Percentiles rank a stretch among this genome's conserved stretches.
These are phyloP conservation scores for Enteromius thamalakanensis DNA, from an alignment of 2,797 vertebrate genomes.

Conservation along the genomic window DNA sequence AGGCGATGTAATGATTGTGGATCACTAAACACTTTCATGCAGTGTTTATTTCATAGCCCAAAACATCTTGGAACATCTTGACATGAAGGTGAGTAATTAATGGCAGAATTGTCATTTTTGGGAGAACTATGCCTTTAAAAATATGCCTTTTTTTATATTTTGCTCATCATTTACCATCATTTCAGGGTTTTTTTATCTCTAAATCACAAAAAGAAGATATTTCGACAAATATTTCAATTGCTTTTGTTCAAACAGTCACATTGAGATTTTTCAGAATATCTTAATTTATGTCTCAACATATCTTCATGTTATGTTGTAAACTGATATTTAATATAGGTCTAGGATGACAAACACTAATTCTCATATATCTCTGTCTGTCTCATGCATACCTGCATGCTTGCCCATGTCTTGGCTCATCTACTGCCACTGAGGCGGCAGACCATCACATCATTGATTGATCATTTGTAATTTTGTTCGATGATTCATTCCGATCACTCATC, in stretches of 20 bases:
- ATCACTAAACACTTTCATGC: too few relatives aligned
- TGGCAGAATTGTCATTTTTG: neutral
- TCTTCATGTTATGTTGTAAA: neutral
- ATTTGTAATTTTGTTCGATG: constrained; percentile 22
- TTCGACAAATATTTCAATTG: neutral
- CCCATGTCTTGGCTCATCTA: constrained; percentile 9
- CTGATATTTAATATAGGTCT: neutral
- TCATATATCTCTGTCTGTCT: neutral
- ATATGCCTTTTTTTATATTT: neutral
- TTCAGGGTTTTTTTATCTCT: neutral
- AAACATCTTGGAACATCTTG: too few relatives aligned
- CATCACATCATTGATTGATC: constrained; percentile 59
- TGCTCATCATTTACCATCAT: neutral
- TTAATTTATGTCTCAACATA: neutral
- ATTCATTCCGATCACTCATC: constrained; percentile 44
- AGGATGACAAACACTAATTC: neutral
- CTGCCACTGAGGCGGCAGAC: constrained; percentile 39
- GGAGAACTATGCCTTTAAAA: neutral
- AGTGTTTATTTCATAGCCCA: too few relatives aligned
- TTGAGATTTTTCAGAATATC: neutral
- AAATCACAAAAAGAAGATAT: neutral
- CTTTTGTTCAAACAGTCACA: neutral
- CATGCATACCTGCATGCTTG: neutral
- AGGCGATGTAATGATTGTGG: too few relatives aligned
- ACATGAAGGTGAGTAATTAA: neutral